Conservation (phyloP, 2,113 vertebrate species). For the Pygoscelis adeliae region DNA sequence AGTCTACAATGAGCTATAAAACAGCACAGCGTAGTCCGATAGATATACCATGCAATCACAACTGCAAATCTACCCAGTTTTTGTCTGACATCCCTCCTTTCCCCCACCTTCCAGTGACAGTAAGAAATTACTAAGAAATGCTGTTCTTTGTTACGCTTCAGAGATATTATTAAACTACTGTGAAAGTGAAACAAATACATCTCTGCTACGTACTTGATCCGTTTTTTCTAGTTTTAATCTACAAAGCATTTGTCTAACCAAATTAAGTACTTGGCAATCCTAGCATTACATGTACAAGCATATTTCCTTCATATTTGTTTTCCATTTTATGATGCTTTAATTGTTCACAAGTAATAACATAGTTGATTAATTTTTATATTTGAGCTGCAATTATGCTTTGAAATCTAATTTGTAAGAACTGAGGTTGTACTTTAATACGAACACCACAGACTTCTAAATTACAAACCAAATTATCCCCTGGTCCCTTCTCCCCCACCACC, state of each 20-base stretch:
- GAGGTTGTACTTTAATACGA: not conserved
- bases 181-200: not conserved
- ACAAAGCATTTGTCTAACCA: constrained; percentile 10
- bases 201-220: not conserved
- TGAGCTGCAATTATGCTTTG: constrained; percentile 44
- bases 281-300: not conserved
- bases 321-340: constrained; percentile 29
- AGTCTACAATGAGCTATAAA: not conserved
- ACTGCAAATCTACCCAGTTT: not conserved
- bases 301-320: constrained; percentile 5
- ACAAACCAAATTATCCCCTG: not conserved
- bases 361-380: constrained; percentile 50
- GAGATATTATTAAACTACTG: not conserved
- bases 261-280: not conserved
- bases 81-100: not conserved
- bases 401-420: constrained; percentile 48
- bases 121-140: not conserved
- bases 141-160: not conserved
- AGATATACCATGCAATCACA: not conserved
- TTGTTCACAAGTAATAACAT: constrained; percentile 52
- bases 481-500: not conserved
- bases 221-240: constrained; percentile 17
- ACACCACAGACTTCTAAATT: not conserved
- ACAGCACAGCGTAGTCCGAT: not conserved
- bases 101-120: not conserved